These are phyloP conservation scores for Bungarus multicinctus DNA, from an alignment of 2,113 vertebrate genomes.

Conservation along the genomic window DNA sequence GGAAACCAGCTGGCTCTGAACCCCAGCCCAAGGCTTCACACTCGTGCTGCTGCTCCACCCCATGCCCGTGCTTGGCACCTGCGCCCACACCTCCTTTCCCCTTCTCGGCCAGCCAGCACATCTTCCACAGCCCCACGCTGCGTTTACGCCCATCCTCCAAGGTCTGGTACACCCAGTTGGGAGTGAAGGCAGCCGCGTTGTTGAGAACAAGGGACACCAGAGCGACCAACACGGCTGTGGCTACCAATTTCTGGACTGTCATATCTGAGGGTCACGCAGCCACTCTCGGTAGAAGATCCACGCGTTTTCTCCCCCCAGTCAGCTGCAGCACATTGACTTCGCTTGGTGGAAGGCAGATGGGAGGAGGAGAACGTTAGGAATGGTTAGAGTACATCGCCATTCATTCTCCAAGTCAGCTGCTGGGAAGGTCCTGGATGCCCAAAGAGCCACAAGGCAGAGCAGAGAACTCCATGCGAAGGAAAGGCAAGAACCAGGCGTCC, in stretches of 20 bases:
- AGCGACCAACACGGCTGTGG: conserved; percentile 88
- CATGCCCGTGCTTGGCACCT: conserved; percentile 63
- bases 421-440: conserved; percentile 30
- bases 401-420: conserved; percentile 80
- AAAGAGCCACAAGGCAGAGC: conserved; percentile 38
- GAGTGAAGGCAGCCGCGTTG: conserved; percentile 90
- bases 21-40: conserved; percentile 89
- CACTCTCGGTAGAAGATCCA: conserved; percentile 40
- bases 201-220: conserved; percentile 93
- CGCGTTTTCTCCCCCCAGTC: conserved; percentile 24
- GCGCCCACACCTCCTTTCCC: conserved; percentile 62
- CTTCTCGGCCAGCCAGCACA: conserved; percentile 80
- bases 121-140: conserved; percentile 92
- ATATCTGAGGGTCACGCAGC: conserved; percentile 69
- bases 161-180: conserved; percentile 91
- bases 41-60: conserved; percentile 65
- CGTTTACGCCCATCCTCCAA: conserved; percentile 90
- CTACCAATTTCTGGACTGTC: conserved; percentile 92
- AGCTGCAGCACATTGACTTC: conserved; percentile 51
- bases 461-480: conserved; percentile 63
- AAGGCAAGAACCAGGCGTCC: conserved; percentile 8
- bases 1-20: conserved; percentile 87
- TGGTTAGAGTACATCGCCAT: conserved; percentile 94
- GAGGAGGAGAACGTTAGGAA: conserved; percentile 43
- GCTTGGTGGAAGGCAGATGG: conserved; percentile 6